Percentiles rank a stretch among this genome's conserved stretches.
Evolutionary conservation across 2,888 invertebrate genomes (phyloP).

Genomic region (Mesochorus sp.): DNA sequence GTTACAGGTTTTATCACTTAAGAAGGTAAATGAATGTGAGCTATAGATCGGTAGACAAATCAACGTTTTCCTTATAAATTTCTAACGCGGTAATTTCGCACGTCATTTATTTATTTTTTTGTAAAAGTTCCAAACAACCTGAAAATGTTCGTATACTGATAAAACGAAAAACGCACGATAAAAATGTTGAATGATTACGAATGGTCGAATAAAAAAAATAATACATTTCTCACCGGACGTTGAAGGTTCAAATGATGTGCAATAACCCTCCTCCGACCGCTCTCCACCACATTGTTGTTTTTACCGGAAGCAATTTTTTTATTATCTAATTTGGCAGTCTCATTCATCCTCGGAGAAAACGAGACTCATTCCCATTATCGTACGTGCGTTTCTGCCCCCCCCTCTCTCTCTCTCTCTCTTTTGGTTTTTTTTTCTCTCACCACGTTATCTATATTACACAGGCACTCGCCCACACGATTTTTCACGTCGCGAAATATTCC

Average conservation of each 20-base stretch:
- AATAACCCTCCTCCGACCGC: not conserved
- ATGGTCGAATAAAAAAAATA: no score
- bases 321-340: slow-evolving; percentile 47
- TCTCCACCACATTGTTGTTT: not conserved
- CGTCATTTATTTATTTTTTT: no score
- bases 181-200: no score
- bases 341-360: slow-evolving; percentile 22
- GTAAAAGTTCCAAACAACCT: no score
- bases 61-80: no score
- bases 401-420: not conserved
- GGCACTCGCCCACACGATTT: slow-evolving; percentile 49
- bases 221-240: not conserved
- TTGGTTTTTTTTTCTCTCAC: not conserved
- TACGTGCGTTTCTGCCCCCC: not conserved
- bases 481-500: slow-evolving; percentile 30
- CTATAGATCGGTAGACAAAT: no score
- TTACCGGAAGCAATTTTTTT: slow-evolving; percentile 14
- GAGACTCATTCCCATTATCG: slow-evolving; percentile 47
- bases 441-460: slow-evolving; percentile 51
- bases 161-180: no score
- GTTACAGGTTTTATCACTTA: no score
- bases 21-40: no score
- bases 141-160: no score
- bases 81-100: no score
- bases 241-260: not conserved